A percentile compares a stretch with the other conserved stretches of the same genome.
phyloP scores from a whole-genome alignment of 2,797 vertebrate species.

The Eulemur mongoz region DNA sequence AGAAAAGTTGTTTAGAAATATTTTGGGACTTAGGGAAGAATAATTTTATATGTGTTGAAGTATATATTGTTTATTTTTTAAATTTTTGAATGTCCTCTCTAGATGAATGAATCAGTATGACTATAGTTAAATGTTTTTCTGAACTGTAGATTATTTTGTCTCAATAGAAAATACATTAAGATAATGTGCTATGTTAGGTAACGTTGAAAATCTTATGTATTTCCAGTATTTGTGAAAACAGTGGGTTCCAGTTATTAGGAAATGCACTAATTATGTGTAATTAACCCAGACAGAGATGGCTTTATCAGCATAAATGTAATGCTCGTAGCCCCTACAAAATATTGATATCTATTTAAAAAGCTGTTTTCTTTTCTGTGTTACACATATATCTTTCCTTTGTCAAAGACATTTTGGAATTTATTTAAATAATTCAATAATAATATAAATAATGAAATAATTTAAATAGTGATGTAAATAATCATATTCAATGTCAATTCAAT shows the following conservation, averaged over 20 bases:
- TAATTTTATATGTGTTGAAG: slow-evolving; percentile 34
- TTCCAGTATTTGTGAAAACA: not conserved
- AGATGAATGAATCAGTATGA: slow-evolving; percentile 60
- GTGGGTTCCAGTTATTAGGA: not conserved
- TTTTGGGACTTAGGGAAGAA: not conserved
- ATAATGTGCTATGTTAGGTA: not conserved
- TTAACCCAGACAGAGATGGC: not conserved
- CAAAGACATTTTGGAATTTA: not conserved
- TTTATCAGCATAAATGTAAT: not conserved
- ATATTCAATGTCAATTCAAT: not conserved
- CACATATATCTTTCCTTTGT: not conserved
- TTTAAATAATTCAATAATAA: not conserved
- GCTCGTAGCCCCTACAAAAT: not conserved
- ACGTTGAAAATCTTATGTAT: not conserved
- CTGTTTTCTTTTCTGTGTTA: not conserved
- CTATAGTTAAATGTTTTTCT: slow-evolving; percentile 46
- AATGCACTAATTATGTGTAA: not conserved
- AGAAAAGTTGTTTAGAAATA: not conserved
- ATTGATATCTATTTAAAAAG: not conserved
- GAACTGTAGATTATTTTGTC: slow-evolving; percentile 8
- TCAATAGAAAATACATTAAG: not conserved
- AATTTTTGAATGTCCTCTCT: slow-evolving; percentile 58
- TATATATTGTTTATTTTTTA: slow-evolving; percentile 20
- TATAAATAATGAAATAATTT: not conserved
- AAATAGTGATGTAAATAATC: not conserved